These are phyloP conservation scores for Synanthedon andrenaeformis DNA, from an alignment of 2,888 invertebrate species.

Conservation along the genomic window DNA sequence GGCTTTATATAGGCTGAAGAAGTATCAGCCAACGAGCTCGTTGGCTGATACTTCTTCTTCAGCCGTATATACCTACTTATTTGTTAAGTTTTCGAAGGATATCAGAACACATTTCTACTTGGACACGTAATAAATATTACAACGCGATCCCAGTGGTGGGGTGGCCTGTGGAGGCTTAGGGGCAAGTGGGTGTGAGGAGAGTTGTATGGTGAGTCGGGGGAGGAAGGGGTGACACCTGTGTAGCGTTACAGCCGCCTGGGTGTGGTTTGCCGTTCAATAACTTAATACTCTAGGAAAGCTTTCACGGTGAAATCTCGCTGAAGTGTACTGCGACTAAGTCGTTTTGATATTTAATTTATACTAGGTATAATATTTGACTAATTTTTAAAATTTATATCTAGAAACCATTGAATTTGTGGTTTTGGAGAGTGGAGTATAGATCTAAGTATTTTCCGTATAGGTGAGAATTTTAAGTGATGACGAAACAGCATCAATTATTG, in stretches of 20 bases:
- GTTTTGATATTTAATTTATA: conserved; percentile 29
- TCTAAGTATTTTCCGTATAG: too few species aligned
- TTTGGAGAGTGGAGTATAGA: too few species aligned
- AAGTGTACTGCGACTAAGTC: conserved; percentile 21
- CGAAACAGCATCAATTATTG: too few species aligned
- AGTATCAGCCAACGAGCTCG: too few species aligned
- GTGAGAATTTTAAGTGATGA: too few species aligned
- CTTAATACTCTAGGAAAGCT: conserved; percentile 70
- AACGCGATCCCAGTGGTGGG: conserved; percentile 24
- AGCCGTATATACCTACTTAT: too few species aligned
- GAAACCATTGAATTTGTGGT: too few species aligned
- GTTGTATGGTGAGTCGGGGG: conserved; percentile 8
- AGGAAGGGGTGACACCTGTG: conserved; percentile 37
- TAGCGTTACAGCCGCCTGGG: conserved; percentile 62
- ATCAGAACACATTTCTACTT: conserved; percentile 20
- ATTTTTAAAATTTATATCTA: not conserved
- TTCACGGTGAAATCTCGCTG: conserved; percentile 68
- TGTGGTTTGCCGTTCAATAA: conserved; percentile 72
- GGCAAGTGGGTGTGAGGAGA: conserved; percentile 1
- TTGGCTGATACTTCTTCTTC: too few species aligned
- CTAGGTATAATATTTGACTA: not conserved
- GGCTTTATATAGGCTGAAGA: too few species aligned
- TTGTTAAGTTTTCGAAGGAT: not conserved
- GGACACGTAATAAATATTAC: conserved; percentile 45
- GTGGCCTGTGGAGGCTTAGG: conserved; percentile 7